Percentiles rank a stretch among this genome's conserved stretches.
Conservation (phyloP, 2,113 vertebrate species). For the Engystomops pustulosus region DNA sequence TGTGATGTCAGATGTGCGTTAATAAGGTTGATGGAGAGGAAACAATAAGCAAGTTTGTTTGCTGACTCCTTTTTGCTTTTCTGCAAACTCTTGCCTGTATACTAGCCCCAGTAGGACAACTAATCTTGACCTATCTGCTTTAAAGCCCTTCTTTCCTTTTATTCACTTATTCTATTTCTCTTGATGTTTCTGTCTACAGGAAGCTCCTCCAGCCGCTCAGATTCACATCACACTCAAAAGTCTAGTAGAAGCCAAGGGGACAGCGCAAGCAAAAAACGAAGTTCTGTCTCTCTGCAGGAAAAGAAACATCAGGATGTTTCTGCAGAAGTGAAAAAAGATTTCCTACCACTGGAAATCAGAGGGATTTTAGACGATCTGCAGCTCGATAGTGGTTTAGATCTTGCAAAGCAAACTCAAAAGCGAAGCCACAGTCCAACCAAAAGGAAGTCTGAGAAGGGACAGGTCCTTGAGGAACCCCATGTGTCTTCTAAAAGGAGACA, state of each 20-base stretch:
- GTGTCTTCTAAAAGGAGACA: conserved; percentile 84
- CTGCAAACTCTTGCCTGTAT: too few relatives aligned
- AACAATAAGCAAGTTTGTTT: too few relatives aligned
- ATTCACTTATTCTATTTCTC: not conserved
- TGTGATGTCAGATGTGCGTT: too few relatives aligned
- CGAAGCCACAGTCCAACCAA: conserved; percentile 83
- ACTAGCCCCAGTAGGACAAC: too few relatives aligned
- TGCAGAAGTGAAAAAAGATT: conserved; percentile 72
- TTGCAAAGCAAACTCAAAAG: conserved; percentile 68
- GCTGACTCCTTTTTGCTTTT: too few relatives aligned
- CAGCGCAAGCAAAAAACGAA: not conserved
- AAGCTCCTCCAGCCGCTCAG: not conserved
- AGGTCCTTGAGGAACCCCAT: conserved; percentile 75
- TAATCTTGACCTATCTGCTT: too few relatives aligned
- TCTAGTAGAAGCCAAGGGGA: not conserved
- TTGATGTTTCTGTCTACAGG: not conserved
- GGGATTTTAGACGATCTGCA: conserved; percentile 92
- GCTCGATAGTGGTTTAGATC: conserved; percentile 72
- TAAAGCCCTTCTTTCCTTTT: not conserved
- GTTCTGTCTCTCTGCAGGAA: not conserved
- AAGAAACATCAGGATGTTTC: conserved; percentile 11
- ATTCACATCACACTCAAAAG: not conserved
- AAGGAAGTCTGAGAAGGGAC: conserved; percentile 73
- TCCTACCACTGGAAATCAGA: conserved; percentile 86
- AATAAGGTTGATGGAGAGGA: too few relatives aligned